A percentile compares a stretch with the other conserved stretches of the same genome.
phyloP scores from a whole-genome alignment of 2,797 vertebrate genomes.

The Propithecus deckenii region DNA sequence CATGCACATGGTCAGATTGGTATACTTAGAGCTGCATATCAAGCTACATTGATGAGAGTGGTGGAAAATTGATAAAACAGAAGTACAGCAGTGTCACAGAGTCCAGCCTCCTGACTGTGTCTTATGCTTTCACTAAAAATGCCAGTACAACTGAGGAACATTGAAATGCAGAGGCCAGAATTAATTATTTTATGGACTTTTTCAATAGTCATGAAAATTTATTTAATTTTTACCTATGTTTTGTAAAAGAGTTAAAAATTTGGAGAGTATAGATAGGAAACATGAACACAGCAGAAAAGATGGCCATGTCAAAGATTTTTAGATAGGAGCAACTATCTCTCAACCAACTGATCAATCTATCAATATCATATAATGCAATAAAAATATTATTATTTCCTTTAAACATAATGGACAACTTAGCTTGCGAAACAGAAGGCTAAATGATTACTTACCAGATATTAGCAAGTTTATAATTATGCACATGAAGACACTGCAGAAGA shows the following conservation, averaged over 20 bases:
- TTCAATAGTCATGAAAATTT: neutral
- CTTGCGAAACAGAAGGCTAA: neutral
- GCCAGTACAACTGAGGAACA: neutral
- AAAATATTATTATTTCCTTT: neutral
- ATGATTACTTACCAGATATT: neutral
- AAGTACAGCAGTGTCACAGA: neutral
- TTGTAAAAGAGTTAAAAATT: neutral
- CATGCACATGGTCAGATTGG: neutral
- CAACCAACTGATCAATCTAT: neutral
- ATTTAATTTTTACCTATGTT: neutral
- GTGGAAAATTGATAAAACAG: neutral
- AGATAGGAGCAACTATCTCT: neutral
- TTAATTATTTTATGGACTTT: constrained; percentile 32
- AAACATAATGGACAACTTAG: neutral
- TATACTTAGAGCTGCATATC: neutral
- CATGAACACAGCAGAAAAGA: neutral
- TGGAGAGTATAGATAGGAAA: neutral
- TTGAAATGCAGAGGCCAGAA: neutral
- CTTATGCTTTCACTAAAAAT: neutral
- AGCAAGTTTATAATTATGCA: neutral
- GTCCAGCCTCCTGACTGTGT: neutral
- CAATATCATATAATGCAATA: neutral
- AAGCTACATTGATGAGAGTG: neutral
- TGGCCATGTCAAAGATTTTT: neutral
- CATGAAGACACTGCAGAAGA: neutral